A percentile compares a stretch with the other conserved stretches of the same genome.
Evolutionary conservation across 2,888 invertebrate species (phyloP).

Genomic region (Euphydryas editha): DNA sequence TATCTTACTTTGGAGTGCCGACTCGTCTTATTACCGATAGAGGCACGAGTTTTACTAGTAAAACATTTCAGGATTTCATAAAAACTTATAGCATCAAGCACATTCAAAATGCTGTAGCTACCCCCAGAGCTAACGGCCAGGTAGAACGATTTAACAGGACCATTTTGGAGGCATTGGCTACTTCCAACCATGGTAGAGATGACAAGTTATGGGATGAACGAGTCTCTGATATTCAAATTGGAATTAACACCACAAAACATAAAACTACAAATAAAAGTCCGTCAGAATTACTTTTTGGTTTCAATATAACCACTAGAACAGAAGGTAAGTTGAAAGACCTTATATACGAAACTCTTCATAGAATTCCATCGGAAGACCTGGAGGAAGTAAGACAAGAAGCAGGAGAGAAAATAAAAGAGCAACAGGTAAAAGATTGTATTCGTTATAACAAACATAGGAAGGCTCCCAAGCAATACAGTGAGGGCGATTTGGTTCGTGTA

Average conservation of each 20-base stretch:
- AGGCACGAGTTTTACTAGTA: not conserved
- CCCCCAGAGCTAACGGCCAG: not conserved
- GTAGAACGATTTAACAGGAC: not conserved
- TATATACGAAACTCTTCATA: not conserved
- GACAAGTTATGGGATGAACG: not conserved
- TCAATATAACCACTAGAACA: conserved; percentile 17
- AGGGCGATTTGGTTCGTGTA: conserved; percentile 39
- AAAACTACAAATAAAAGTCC: conserved; percentile 32
- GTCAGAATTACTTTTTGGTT: conserved; percentile 37
- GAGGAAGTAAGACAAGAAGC: conserved; percentile 21
- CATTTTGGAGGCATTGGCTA: not conserved
- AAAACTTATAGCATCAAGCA: not conserved
- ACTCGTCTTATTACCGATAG: not conserved
- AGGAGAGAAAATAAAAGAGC: conserved; percentile 19
- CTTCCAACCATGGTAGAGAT: not conserved
- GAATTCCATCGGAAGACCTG: conserved; percentile 6
- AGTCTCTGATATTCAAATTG: not conserved
- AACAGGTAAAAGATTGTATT: conserved; percentile 34
- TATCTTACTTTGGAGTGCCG: not conserved
- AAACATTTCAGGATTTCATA: not conserved
- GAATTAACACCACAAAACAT: conserved; percentile 14
- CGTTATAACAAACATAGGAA: conserved; percentile 35
- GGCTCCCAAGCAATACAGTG: conserved; percentile 20
- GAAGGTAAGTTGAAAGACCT: conserved; percentile 14
- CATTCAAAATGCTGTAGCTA: not conserved